Conservation (phyloP, 2,888 invertebrate genomes). For the Xestia c-nigrum region DNA sequence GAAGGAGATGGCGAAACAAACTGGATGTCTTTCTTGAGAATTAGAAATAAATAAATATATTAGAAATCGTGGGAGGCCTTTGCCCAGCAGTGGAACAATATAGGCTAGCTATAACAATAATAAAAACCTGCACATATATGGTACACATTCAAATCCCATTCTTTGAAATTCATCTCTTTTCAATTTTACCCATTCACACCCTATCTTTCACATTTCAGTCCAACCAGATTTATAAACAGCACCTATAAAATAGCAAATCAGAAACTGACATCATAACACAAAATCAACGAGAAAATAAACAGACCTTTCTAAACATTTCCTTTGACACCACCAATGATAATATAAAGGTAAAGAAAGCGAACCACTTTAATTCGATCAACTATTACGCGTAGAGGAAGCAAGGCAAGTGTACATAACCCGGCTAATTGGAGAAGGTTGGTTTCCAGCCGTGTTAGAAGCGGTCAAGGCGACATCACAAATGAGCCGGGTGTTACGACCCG, state of each 20-base stretch:
- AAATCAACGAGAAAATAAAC: slow-evolving; percentile 51
- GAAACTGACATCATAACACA: slow-evolving; percentile 25
- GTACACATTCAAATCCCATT: not conserved
- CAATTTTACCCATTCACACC: not conserved
- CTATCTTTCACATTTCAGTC: not conserved
- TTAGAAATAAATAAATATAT: no score
- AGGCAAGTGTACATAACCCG: slow-evolving; percentile 57
- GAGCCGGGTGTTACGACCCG: slow-evolving; percentile 68
- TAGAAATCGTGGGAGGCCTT: no score
- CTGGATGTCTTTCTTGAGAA: no score
- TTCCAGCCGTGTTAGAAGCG: slow-evolving; percentile 32
- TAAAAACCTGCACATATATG: not conserved
- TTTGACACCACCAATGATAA: slow-evolving; percentile 62
- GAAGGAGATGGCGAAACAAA: no score
- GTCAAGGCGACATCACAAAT: slow-evolving; percentile 49
- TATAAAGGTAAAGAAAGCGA: slow-evolving; percentile 66
- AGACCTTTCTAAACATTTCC: slow-evolving; percentile 58
- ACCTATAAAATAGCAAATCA: slow-evolving; percentile 12
- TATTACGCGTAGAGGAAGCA: slow-evolving; percentile 64
- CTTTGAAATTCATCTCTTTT: no score
- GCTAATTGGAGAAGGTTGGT: slow-evolving; percentile 31
- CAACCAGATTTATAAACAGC: not conserved
- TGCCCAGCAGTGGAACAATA: no score
- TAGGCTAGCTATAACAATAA: no score
- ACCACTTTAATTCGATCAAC: slow-evolving; percentile 68